A percentile compares a stretch with the other conserved stretches of the same genome.
These are phyloP conservation scores for Pteria penguin DNA, from an alignment of 2,888 invertebrate genomes.

Conservation along the genomic window DNA sequence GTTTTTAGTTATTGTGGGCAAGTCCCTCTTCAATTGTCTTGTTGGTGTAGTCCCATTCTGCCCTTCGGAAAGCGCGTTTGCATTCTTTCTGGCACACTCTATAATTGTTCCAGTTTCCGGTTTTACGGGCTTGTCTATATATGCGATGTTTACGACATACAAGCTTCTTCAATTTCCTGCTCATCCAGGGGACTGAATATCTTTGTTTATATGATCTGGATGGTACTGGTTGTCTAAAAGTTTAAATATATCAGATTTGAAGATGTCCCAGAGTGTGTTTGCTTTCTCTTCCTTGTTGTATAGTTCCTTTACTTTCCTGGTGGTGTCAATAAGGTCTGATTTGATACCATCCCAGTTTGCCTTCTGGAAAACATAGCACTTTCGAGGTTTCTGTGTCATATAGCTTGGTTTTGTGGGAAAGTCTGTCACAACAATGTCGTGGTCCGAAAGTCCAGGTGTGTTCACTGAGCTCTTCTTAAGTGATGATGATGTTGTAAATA, in stretches of 20 bases:
- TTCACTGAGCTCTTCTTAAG: no score
- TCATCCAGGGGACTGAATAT: conserved; percentile 15
- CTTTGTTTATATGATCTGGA: conserved; percentile 18
- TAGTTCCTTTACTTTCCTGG: not conserved
- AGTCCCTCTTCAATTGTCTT: conserved; percentile 38
- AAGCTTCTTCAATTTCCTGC: conserved; percentile 3
- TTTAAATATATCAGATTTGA: conserved; percentile 20
- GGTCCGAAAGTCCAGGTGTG: no score
- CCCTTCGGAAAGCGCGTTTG: conserved; percentile 22
- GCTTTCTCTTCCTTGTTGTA: not conserved
- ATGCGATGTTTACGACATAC: conserved; percentile 2
- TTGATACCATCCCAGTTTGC: conserved; percentile 36
- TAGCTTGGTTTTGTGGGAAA: no score
- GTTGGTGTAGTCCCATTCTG: conserved; percentile 38
- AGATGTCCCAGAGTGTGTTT: conserved; percentile 29
- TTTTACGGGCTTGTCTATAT: conserved; percentile 39
- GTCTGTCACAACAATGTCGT: no score
- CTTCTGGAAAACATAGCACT: conserved; percentile 28
- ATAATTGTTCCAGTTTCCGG: conserved; percentile 37
- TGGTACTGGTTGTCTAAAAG: conserved; percentile 31
- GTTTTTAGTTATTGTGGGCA: conserved; percentile 43
- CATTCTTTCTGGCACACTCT: conserved; percentile 29
- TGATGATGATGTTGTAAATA: no score
- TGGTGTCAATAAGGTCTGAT: not conserved
- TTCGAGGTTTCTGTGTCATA: conserved; percentile 23